Conservation (phyloP, 1,140 invertebrate species). For the Pinna nobilis region DNA sequence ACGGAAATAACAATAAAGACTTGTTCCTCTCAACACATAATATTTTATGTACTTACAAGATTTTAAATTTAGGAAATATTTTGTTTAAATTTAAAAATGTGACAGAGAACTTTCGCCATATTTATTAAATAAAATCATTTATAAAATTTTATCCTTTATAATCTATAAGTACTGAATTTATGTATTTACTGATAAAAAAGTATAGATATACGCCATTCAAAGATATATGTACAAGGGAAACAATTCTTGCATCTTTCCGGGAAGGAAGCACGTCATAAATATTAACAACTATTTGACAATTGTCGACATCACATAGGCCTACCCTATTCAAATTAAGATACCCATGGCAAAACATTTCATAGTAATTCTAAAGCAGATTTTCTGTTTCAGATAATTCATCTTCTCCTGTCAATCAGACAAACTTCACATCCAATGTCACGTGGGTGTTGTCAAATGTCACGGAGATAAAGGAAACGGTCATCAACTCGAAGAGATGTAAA, state of each 20-base stretch:
- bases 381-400: constrained; percentile 1
- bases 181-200: not conserved
- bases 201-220: not conserved
- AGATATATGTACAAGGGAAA: not conserved
- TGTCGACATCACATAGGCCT: not conserved
- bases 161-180: not conserved
- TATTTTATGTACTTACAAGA: not conserved
- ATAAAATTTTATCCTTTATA: not conserved
- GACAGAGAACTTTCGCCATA: not conserved
- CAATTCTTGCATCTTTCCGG: not conserved
- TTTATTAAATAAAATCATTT: not conserved
- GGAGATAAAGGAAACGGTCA: not conserved
- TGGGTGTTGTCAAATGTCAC: not conserved
- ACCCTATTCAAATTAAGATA: not conserved
- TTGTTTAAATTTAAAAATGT: not conserved
- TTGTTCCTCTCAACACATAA: not conserved
- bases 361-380: not conserved
- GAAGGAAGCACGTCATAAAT: not conserved
- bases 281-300: too few relatives aligned
- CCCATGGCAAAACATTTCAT: not conserved
- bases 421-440: not conserved
- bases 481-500: constrained; percentile 6
- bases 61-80: not conserved
- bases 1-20: not conserved
- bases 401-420: not conserved